Conservation (phyloP, 2,888 invertebrate species). For the Nineta flava region DNA sequence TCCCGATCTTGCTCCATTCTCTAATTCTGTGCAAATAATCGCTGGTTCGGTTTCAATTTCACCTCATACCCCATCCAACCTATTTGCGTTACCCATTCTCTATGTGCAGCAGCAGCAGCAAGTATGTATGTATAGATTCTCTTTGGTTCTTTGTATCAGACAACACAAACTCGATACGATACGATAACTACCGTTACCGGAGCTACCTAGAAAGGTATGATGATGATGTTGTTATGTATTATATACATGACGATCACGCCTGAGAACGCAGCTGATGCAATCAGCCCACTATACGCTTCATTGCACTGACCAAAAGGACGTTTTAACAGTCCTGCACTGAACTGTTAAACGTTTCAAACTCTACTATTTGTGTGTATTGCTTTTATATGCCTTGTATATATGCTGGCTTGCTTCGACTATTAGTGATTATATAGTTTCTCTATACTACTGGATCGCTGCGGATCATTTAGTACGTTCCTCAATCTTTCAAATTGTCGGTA, state of each 20-base stretch:
- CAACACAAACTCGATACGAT: not conserved
- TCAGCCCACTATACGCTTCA: constrained; percentile 1
- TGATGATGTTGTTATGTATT: not conserved
- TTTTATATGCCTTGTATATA: not conserved
- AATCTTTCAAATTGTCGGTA: too few species aligned
- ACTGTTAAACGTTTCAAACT: not conserved
- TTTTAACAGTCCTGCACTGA: constrained; percentile 2
- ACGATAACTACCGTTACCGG: not conserved
- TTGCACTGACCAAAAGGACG: constrained; percentile 4
- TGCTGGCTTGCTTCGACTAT: too few species aligned
- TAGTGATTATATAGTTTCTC: too few species aligned
- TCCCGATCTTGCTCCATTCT: too few species aligned
- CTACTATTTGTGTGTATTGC: not conserved
- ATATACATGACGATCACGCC: constrained; percentile 1
- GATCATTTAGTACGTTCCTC: too few species aligned
- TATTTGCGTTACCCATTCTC: not conserved
- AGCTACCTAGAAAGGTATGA: not conserved
- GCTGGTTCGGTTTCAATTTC: too few species aligned
- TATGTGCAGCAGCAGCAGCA: not conserved
- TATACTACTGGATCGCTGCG: too few species aligned
- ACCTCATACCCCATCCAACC: too few species aligned
- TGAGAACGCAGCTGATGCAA: constrained; percentile 5
- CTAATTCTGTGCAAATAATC: too few species aligned
- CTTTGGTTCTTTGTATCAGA: not conserved
- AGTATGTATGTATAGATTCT: not conserved